Evolutionary conservation across 2,888 invertebrate genomes (phyloP).

Genomic region (Stenchaetothrips biformis): DNA sequence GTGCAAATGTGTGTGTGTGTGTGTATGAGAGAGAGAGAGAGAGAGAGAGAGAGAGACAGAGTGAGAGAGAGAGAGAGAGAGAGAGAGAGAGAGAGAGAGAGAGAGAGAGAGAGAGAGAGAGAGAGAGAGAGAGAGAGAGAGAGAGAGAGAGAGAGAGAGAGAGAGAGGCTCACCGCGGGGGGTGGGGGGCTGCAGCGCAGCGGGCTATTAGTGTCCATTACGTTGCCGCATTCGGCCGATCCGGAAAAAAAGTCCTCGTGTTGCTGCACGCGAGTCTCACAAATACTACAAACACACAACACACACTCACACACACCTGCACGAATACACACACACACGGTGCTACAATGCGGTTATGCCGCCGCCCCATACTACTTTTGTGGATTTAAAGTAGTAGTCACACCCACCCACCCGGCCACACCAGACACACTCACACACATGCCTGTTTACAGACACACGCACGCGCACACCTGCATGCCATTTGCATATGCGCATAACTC

Average conservation of each 20-base stretch:
- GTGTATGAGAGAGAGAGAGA: no score
- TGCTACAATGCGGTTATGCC: background rate
- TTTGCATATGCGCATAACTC: background rate
- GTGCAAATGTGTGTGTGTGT: no score
- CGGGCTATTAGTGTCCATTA: conserved; percentile 4
- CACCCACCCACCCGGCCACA: no score
- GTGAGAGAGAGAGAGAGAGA: no score
- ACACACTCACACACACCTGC: background rate
- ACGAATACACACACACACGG: background rate
- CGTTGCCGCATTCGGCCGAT: conserved; percentile 3
- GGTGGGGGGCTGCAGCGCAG: background rate
- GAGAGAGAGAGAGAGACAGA: background rate
- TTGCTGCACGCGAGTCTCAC: background rate
- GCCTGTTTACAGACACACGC: background rate
- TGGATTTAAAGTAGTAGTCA: background rate
- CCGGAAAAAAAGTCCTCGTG: background rate
- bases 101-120: no score
- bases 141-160: background rate
- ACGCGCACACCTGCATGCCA: background rate
- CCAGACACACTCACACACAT: no score
- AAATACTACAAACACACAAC: no score
- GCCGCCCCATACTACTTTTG: background rate
- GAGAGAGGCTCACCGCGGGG: background rate
- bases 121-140: background rate
- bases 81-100: no score